phyloP scores from a whole-genome alignment of 2,113 vertebrate genomes.

The Corythoichthys intestinalis region DNA sequence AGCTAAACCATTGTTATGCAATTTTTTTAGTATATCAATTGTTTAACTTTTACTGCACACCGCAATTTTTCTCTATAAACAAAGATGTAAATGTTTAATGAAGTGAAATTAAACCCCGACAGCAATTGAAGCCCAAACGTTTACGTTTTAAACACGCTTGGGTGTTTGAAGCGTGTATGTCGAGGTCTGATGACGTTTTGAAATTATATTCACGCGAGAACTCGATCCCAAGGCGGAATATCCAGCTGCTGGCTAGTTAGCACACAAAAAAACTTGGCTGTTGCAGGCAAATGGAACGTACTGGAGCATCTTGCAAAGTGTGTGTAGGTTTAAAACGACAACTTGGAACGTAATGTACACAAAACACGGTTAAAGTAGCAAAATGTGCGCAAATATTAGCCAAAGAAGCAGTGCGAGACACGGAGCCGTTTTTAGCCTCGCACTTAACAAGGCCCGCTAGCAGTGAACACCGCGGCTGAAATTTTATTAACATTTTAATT shows the following conservation, averaged over 20 bases:
- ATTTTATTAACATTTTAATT: background rate
- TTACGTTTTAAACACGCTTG: background rate
- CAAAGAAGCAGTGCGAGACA: background rate
- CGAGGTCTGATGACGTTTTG: background rate
- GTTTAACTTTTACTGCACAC: too few species aligned
- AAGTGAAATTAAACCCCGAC: background rate
- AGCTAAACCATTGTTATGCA: too few species aligned
- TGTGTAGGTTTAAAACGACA: too few species aligned
- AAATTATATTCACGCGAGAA: background rate
- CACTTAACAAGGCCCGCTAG: constrained; percentile 6
- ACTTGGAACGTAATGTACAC: background rate
- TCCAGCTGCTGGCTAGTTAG: background rate
- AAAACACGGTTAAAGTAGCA: background rate
- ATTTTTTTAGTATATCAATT: too few species aligned
- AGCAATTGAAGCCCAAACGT: background rate
- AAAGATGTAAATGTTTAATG: background rate
- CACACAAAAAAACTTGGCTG: background rate
- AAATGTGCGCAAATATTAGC: background rate
- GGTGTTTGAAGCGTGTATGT: background rate
- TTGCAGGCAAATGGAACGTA: background rate
- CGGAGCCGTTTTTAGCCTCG: constrained; percentile 2
- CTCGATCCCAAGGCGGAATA: background rate
- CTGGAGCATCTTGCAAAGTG: background rate
- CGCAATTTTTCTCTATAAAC: background rate
- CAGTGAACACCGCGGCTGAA: background rate